These are phyloP conservation scores for Gila robusta DNA, from an alignment of 2,797 vertebrate species.

Conservation along the genomic window DNA sequence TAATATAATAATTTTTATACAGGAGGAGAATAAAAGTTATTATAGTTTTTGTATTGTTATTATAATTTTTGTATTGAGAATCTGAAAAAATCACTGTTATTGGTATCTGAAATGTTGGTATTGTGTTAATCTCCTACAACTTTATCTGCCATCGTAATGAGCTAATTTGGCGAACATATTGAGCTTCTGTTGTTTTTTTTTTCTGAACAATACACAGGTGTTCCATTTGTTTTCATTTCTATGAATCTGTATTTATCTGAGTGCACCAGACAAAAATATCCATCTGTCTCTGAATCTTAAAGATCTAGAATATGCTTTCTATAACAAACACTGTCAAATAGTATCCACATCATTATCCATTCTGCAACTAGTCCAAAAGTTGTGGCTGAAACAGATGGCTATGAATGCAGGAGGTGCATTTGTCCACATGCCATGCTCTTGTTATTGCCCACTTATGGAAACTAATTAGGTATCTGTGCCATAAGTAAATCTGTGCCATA, in stretches of 20 bases:
- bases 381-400: conserved; percentile 80
- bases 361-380: conserved; percentile 80
- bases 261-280: conserved; percentile 50
- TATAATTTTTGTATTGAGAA: neutral
- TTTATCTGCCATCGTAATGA: neutral
- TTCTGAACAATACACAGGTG: conserved; percentile 19
- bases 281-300: conserved; percentile 68
- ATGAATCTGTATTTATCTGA: conserved; percentile 42
- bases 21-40: neutral
- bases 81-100: neutral
- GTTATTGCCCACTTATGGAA: conserved; percentile 52
- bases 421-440: conserved; percentile 79
- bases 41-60: too few relatives aligned
- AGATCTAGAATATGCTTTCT: conserved; percentile 65
- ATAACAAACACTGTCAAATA: conserved; percentile 68
- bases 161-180: neutral
- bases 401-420: conserved; percentile 79
- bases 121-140: neutral
- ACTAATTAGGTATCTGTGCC: conserved; percentile 47
- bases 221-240: conserved; percentile 27
- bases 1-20: neutral
- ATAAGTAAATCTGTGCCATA: conserved; percentile 40
- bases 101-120: neutral
- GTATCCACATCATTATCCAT: conserved; percentile 75
- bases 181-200: conserved; percentile 14